These are phyloP conservation scores for Morpho achilles DNA, from an alignment of 2,888 invertebrate genomes.

Conservation along the genomic window DNA sequence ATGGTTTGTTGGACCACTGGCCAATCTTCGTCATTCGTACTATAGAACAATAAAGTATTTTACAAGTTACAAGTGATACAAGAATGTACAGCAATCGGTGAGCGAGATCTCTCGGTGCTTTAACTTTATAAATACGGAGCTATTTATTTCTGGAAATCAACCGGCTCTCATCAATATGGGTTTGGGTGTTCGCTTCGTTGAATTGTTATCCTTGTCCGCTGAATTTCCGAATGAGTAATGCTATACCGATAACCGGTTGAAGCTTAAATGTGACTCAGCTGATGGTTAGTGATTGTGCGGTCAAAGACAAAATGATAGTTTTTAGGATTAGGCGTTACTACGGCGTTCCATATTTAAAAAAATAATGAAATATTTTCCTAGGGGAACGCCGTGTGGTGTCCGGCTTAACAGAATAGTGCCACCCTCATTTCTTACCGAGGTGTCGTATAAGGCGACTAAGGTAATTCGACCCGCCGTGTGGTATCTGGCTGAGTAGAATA, in stretches of 20 bases:
- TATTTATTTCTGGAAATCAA: constrained; percentile 77
- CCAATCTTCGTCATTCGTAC: constrained; percentile 39
- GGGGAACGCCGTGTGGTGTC: too few relatives aligned
- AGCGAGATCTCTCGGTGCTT: constrained; percentile 63
- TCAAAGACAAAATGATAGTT: background rate
- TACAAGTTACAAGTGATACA: constrained; percentile 78
- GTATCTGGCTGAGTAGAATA: too few relatives aligned
- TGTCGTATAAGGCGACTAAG: too few relatives aligned
- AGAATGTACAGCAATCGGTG: constrained; percentile 65
- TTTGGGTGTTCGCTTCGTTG: constrained; percentile 18
- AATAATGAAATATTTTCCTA: background rate
- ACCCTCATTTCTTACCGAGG: too few relatives aligned
- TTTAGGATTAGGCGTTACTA: background rate
- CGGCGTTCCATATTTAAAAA: background rate
- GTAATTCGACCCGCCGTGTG: too few relatives aligned
- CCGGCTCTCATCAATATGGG: constrained; percentile 52
- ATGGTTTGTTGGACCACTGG: constrained; percentile 20
- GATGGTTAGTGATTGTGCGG: background rate
- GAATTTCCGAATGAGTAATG: constrained; percentile 11
- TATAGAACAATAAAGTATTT: constrained; percentile 73
- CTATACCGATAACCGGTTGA: too few relatives aligned
- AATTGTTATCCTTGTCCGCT: constrained; percentile 10
- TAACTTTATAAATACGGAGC: constrained; percentile 76
- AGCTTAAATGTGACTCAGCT: background rate
- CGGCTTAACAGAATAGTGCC: too few relatives aligned